These are phyloP conservation scores for Trachurus trachurus DNA, from an alignment of 2,797 vertebrate species.

Conservation along the genomic window DNA sequence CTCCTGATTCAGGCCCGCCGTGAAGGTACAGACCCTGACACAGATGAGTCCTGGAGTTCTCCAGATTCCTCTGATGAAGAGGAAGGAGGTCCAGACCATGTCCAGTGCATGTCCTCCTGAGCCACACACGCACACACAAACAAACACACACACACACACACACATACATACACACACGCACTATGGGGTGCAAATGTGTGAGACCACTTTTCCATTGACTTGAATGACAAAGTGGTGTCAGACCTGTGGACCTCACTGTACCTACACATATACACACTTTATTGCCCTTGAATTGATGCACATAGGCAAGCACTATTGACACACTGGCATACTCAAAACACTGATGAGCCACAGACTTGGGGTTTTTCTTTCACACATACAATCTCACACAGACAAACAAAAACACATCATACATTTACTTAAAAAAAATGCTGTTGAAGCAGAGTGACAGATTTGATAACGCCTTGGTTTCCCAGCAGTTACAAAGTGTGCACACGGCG, in stretches of 20 bases:
- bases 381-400: conserved; percentile 47
- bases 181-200: neutral
- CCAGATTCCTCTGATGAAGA: conserved; percentile 95
- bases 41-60: conserved; percentile 94
- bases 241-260: neutral
- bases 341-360: conserved; percentile 64
- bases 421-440: conserved; percentile 48
- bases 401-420: conserved; percentile 51
- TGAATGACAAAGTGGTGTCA: neutral
- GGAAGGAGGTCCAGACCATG: conserved; percentile 93
- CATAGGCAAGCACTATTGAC: conserved; percentile 81
- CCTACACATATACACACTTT: conserved; percentile 58
- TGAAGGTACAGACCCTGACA: conserved; percentile 89
- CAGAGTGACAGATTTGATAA: conserved; percentile 58
- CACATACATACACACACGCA: conserved; percentile 22
- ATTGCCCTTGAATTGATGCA: conserved; percentile 82
- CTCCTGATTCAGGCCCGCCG: conserved; percentile 69
- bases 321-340: conserved; percentile 81
- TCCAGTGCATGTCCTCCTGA: conserved; percentile 99
- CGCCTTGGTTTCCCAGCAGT: conserved; percentile 55
- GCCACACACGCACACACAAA: conserved; percentile 53
- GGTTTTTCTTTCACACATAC: conserved; percentile 44
- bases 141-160: conserved; percentile 33
- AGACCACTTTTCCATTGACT: neutral
- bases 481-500: conserved; percentile 47